A percentile compares a stretch with the other conserved stretches of the same genome.
Evolutionary conservation across 2,113 vertebrate species (phyloP).

Genomic region (Vanacampus margaritifer): DNA sequence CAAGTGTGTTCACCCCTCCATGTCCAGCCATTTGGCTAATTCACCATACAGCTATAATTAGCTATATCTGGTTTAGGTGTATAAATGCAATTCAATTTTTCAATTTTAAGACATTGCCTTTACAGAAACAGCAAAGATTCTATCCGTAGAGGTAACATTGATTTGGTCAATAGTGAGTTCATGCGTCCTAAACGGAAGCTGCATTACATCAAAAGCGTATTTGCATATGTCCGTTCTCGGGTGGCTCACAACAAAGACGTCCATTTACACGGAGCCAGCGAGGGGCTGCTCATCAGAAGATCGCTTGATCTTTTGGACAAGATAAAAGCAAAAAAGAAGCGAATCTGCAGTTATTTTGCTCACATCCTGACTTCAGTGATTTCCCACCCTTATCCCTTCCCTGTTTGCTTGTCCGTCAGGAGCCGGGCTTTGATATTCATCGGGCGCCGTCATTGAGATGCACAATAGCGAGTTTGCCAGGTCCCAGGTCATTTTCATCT

Average conservation of each 20-base stretch:
- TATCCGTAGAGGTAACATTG: too few species aligned
- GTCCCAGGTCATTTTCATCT: slow-evolving; percentile 49
- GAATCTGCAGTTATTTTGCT: slow-evolving; percentile 57
- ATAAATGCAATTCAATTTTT: too few species aligned
- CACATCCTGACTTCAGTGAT: slow-evolving; percentile 52
- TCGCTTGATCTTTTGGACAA: slow-evolving; percentile 44
- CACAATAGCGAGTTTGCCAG: slow-evolving; percentile 40
- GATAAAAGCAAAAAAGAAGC: slow-evolving; percentile 34
- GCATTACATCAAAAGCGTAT: slow-evolving; percentile 16
- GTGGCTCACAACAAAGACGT: slow-evolving; percentile 4
- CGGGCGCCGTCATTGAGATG: slow-evolving; percentile 47
- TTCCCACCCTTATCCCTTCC: slow-evolving; percentile 7
- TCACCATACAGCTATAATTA: too few species aligned
- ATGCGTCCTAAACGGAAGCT: slow-evolving; percentile 3
- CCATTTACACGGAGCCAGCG: slow-evolving; percentile 36
- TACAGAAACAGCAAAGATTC: neutral
- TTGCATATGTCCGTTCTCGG: slow-evolving; percentile 19
- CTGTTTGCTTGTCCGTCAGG: slow-evolving; percentile 47
- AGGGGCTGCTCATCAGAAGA: slow-evolving; percentile 26
- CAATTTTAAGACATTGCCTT: neutral
- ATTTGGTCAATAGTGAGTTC: neutral
- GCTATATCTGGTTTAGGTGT: too few species aligned
- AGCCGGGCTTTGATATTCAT: slow-evolving; percentile 63
- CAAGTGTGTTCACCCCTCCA: too few species aligned
- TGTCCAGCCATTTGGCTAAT: too few species aligned